phyloP scores from a whole-genome alignment of 2,113 vertebrate genomes.

The Megalops atlanticus region DNA sequence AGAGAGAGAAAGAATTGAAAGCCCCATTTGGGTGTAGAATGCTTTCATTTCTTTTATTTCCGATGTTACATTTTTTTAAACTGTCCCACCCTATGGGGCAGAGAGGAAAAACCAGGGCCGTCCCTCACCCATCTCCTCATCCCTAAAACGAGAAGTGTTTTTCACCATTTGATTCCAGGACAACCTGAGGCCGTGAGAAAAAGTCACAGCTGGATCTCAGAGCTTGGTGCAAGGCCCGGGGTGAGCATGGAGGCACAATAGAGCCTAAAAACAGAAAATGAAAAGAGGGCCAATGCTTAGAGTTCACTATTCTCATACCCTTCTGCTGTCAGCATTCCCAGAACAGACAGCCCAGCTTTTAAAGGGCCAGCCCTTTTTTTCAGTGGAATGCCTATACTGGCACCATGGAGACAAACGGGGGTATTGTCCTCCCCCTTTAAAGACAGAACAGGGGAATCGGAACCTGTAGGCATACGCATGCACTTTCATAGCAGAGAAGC shows the following conservation, averaged over 20 bases:
- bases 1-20: background rate
- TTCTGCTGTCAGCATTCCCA: background rate
- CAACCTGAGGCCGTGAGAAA: background rate
- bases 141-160: background rate
- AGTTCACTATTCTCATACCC: background rate
- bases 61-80: conserved; percentile 10
- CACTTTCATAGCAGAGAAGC: conserved; percentile 20
- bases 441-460: conserved; percentile 23
- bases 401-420: background rate
- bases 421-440: conserved; percentile 27
- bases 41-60: conserved; percentile 14
- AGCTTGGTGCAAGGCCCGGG: background rate
- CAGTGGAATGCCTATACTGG: background rate
- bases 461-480: conserved; percentile 1
- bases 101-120: background rate
- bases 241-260: background rate
- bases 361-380: conserved; percentile 2
- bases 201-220: background rate
- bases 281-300: background rate
- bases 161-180: no score
- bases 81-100: conserved; percentile 15
- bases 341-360: background rate
- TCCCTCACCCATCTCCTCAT: background rate
- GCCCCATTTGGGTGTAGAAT: background rate
- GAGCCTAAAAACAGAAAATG: background rate